These are phyloP conservation scores for Philopedon plagiatum DNA, from an alignment of 2,888 invertebrate species.

Conservation along the genomic window DNA sequence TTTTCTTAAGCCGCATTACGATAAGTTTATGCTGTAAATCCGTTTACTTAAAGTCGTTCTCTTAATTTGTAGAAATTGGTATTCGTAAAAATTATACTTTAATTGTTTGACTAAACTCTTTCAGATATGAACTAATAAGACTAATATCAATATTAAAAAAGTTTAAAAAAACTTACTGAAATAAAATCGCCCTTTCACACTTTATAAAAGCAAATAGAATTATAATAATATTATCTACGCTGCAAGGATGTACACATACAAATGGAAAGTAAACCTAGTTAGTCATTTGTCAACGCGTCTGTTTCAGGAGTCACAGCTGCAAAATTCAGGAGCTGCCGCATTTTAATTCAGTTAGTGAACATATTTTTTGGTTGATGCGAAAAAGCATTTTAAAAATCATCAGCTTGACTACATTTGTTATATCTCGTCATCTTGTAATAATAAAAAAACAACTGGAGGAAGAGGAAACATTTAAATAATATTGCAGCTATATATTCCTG, in stretches of 20 bases:
- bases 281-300: slow-evolving; percentile 67
- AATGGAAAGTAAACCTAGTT: slow-evolving; percentile 65
- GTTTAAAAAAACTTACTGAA: too few species aligned
- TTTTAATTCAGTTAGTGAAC: slow-evolving; percentile 70
- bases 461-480: neutral
- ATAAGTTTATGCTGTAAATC: too few species aligned
- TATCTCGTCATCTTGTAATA: slow-evolving; percentile 36
- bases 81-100: too few species aligned
- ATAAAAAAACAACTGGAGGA: slow-evolving; percentile 23
- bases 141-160: too few species aligned
- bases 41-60: too few species aligned
- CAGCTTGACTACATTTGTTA: slow-evolving; percentile 60
- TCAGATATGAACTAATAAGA: too few species aligned
- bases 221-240: neutral
- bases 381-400: slow-evolving; percentile 70
- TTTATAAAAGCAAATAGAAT: slow-evolving; percentile 1
- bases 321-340: slow-evolving; percentile 60
- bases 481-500: neutral
- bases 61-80: too few species aligned
- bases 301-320: slow-evolving; percentile 61
- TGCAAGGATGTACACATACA: neutral
- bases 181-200: neutral
- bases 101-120: too few species aligned
- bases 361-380: slow-evolving; percentile 66
- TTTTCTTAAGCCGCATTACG: too few species aligned